Percentiles rank a stretch among this genome's conserved stretches.
Evolutionary conservation across 35 echinoderm and acorn worm genomes (phyloP).

Genomic region (Strongylocentrotus purpuratus): DNA sequence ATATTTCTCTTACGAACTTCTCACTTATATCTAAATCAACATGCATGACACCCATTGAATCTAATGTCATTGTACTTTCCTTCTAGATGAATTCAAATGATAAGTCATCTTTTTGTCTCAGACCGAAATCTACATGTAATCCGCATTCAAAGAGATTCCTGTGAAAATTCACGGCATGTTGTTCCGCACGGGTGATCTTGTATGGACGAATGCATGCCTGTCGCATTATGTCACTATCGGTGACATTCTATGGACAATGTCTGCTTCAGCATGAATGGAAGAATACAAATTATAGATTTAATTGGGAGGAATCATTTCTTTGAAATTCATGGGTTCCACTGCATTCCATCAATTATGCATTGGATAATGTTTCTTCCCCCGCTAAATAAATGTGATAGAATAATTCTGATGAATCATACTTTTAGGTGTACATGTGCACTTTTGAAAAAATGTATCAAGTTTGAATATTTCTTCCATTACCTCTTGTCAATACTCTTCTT

Average conservation of each 20-base stretch:
- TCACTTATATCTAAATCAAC: not conserved
- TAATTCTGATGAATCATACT: not conserved
- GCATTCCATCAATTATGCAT: not conserved
- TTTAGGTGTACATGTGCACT: too few species aligned
- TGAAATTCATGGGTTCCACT: not conserved
- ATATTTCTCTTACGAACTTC: not conserved
- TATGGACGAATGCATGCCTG: not conserved
- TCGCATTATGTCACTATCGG: not conserved
- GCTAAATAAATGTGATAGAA: not conserved
- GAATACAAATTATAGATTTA: not conserved
- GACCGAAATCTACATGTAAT: not conserved
- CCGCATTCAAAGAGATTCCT: not conserved
- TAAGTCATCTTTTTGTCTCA: not conserved
- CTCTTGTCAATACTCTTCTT: too few species aligned
- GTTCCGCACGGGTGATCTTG: not conserved
- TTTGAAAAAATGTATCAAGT: too few species aligned
- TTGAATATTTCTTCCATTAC: too few species aligned
- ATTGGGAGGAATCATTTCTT: not conserved
- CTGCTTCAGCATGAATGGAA: not conserved
- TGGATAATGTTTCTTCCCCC: not conserved
- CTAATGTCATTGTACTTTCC: slow-evolving; percentile 2
- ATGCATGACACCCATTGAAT: not conserved
- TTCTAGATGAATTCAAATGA: not conserved
- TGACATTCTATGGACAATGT: not conserved
- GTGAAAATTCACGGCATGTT: not conserved